These are phyloP conservation scores for Lithophane socia DNA, from an alignment of 2,888 invertebrate species.

Conservation along the genomic window DNA sequence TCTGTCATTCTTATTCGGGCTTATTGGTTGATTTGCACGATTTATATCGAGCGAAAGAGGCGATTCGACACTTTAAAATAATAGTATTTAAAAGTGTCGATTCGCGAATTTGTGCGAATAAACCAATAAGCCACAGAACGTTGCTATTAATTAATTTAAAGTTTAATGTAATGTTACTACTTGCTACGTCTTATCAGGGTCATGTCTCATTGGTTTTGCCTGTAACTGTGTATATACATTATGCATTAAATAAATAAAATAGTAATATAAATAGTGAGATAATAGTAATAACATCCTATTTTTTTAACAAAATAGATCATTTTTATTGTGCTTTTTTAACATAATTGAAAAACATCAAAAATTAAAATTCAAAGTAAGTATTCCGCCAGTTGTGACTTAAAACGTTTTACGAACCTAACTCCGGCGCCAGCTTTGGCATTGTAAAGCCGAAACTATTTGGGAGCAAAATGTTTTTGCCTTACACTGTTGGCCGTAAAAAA, in stretches of 20 bases:
- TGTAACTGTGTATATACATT: background rate
- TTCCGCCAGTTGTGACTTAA: conserved; percentile 35
- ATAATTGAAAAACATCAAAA: conserved; percentile 31
- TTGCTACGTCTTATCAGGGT: background rate
- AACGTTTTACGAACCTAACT: conserved; percentile 35
- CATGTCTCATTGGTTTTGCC: background rate
- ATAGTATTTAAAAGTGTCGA: no score
- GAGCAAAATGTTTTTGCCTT: conserved; percentile 58
- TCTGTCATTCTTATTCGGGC: no score
- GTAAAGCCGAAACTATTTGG: conserved; percentile 64
- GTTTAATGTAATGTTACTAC: background rate
- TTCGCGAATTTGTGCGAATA: no score
- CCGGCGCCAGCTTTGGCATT: conserved; percentile 37
- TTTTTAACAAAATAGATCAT: background rate
- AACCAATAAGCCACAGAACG: background rate
- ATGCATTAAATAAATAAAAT: background rate
- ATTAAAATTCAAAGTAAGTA: conserved; percentile 38
- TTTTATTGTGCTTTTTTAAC: background rate
- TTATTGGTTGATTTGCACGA: no score
- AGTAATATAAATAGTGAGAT: background rate
- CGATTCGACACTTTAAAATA: no score
- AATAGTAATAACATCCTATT: no score
- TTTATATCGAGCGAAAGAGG: accelerated
- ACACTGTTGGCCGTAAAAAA: conserved; percentile 50
- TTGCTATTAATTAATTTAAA: background rate